Conservation (phyloP, 2,113 vertebrate species). For the Mormoops blainvillei region DNA sequence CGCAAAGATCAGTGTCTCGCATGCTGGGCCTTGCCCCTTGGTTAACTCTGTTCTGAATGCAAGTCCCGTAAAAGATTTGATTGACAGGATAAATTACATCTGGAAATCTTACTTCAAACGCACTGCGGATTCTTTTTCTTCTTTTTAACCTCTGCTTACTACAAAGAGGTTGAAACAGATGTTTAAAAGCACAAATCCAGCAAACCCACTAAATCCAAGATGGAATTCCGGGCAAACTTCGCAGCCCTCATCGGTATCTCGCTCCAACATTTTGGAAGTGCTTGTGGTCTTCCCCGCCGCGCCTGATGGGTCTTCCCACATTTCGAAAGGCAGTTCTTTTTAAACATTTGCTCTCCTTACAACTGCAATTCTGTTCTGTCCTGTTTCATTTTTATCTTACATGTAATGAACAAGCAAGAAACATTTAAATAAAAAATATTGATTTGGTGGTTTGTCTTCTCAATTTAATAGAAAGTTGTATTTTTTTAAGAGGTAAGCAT, state of each 20-base stretch:
- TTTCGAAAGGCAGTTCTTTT: slow-evolving; percentile 27
- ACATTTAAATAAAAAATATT: background rate
- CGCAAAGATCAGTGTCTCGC: background rate
- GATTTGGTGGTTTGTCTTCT: background rate
- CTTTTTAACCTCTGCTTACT: background rate
- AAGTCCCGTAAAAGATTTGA: background rate
- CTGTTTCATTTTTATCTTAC: background rate
- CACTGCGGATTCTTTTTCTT: background rate
- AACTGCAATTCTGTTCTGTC: background rate
- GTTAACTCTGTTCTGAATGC: background rate
- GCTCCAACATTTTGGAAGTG: background rate
- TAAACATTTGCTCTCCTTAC: background rate
- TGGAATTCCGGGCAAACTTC: background rate
- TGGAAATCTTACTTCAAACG: background rate
- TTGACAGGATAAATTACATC: background rate
- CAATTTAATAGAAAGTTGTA: slow-evolving; percentile 10
- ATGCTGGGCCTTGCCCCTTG: background rate
- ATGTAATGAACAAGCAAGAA: background rate
- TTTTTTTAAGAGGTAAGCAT: background rate
- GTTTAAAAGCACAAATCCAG: background rate
- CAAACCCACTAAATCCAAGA: background rate
- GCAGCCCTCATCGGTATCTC: background rate
- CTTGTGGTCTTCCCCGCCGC: background rate
- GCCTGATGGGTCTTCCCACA: background rate
- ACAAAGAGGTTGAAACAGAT: background rate